Conservation (phyloP, 2,113 vertebrate genomes). For the Nothobranchius furzeri region DNA sequence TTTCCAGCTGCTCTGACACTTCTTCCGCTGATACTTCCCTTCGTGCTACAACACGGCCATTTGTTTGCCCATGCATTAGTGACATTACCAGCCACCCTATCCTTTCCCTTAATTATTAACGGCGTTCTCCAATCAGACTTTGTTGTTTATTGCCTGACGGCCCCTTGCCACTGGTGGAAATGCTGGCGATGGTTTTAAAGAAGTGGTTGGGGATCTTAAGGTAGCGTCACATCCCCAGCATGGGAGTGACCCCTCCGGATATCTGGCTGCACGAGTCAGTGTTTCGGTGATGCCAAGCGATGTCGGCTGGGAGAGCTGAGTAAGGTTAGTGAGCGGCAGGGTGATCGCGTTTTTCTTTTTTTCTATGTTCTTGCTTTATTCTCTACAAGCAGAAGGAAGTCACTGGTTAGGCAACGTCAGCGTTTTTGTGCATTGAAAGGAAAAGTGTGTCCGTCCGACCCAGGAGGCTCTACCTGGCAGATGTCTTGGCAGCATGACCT, state of each 20-base stretch:
- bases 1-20: conserved; percentile 64
- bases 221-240: conserved; percentile 39
- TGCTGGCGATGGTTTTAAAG: conserved; percentile 58
- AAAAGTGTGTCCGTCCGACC: conserved; percentile 28
- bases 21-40: conserved; percentile 63
- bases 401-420: conserved; percentile 33
- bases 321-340: conserved; percentile 21
- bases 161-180: conserved; percentile 48
- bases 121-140: conserved; percentile 70
- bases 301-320: background rate
- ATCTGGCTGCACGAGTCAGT: conserved; percentile 20
- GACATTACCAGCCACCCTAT: conserved; percentile 78
- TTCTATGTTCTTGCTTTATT: conserved; percentile 3
- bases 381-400: background rate
- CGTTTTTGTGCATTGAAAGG: conserved; percentile 24
- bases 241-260: conserved; percentile 21
- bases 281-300: conserved; percentile 1
- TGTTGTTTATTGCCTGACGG: conserved; percentile 77
- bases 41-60: conserved; percentile 50
- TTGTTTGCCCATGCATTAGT: conserved; percentile 69
- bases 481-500: conserved; percentile 44
- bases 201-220: conserved; percentile 50
- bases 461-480: conserved; percentile 22
- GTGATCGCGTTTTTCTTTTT: background rate
- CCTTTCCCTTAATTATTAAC: conserved; percentile 80